These are phyloP conservation scores for Sitodiplosis mosellana DNA, from an alignment of 1,140 invertebrate species.

Conservation along the genomic window DNA sequence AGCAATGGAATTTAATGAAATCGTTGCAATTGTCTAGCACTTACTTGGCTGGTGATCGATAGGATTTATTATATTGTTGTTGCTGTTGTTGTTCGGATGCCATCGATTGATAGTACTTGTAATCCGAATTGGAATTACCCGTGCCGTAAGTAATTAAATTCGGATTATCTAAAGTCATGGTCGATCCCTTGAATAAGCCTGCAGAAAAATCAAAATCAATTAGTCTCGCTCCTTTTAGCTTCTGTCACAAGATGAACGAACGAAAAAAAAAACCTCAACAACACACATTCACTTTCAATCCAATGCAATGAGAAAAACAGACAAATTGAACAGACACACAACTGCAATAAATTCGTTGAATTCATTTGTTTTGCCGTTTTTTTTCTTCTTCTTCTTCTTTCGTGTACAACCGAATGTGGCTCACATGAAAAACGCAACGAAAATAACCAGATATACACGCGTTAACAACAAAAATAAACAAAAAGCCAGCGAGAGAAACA, in stretches of 20 bases:
- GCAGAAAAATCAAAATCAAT: conserved; percentile 3
- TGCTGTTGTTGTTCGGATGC: conserved; percentile 5
- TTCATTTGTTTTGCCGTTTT: no score
- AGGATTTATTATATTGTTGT: conserved; percentile 11
- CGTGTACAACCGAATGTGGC: background rate
- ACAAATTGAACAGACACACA: no score
- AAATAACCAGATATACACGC: no score
- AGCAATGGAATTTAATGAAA: no score
- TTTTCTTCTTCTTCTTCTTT: background rate
- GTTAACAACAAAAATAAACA: no score
- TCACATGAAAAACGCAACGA: background rate
- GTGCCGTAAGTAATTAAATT: conserved; percentile 8
- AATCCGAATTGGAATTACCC: conserved; percentile 11
- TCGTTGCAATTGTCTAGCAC: background rate
- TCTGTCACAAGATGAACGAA: no score
- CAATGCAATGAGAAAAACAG: no score
- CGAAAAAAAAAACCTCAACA: no score
- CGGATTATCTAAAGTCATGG: conserved; percentile 33
- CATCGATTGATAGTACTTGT: conserved; percentile 3
- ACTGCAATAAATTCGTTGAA: no score
- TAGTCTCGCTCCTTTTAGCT: no score
- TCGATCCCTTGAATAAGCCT: conserved; percentile 62
- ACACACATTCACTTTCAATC: no score
- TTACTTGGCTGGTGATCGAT: background rate
- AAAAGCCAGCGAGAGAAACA: background rate